Percentiles rank a stretch among this genome's conserved stretches.
Conservation (phyloP, 2,113 vertebrate genomes). For the Colius striatus region DNA sequence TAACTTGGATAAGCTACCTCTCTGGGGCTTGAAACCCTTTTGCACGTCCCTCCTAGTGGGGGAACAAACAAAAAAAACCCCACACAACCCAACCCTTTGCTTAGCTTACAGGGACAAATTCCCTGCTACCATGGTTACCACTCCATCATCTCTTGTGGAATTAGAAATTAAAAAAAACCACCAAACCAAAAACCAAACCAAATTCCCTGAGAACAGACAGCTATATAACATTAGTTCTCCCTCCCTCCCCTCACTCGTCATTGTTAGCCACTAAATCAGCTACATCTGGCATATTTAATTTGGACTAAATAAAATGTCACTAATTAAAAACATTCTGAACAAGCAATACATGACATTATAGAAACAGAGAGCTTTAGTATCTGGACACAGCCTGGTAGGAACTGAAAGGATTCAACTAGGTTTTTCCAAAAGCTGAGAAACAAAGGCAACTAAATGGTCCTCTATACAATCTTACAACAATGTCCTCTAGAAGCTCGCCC, state of each 20-base stretch:
- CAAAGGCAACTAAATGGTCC: constrained; percentile 17
- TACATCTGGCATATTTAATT: constrained; percentile 51
- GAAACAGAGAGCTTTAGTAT: background rate
- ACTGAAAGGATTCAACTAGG: background rate
- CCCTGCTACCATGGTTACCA: constrained; percentile 45
- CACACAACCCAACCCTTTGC: constrained; percentile 32
- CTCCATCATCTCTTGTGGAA: constrained; percentile 48
- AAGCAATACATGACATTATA: constrained; percentile 5
- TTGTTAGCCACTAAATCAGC: constrained; percentile 54
- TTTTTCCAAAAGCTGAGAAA: constrained; percentile 36
- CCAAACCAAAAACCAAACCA: background rate
- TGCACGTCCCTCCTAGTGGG: background rate
- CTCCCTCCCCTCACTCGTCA: constrained; percentile 33
- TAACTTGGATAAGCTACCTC: background rate
- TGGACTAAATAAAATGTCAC: constrained; percentile 54
- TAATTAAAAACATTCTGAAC: constrained; percentile 40
- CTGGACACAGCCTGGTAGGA: background rate
- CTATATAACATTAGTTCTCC: constrained; percentile 39
- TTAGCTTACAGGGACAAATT: constrained; percentile 39
- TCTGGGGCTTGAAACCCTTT: background rate
- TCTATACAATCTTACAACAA: constrained; percentile 4
- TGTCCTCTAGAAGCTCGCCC: background rate
- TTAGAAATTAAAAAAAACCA: constrained; percentile 37
- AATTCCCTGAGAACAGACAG: constrained; percentile 61
- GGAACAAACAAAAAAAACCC: background rate